Evolutionary conservation across 2,113 vertebrate species (phyloP).

Genomic region (Sinocyclocheilus maitianheensis): DNA sequence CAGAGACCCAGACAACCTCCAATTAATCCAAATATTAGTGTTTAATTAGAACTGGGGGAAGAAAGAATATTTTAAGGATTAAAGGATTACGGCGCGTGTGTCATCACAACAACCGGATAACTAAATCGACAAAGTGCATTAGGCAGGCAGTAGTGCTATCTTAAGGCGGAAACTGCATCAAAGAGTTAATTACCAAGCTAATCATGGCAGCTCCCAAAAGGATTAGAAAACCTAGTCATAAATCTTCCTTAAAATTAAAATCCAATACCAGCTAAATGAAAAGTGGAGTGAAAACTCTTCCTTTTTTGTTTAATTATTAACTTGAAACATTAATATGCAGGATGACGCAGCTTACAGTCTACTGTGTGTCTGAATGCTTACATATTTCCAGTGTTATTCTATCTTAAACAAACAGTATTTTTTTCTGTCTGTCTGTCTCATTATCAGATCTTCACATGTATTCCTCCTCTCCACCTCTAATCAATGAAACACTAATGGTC

Average conservation of each 20-base stretch:
- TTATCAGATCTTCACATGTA: constrained; percentile 27
- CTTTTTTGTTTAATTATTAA: constrained; percentile 39
- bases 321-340: constrained; percentile 13
- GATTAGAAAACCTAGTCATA: constrained; percentile 56
- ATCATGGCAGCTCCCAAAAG: constrained; percentile 54
- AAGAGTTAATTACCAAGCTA: constrained; percentile 62
- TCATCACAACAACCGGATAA: constrained; percentile 57
- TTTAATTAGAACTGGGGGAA: constrained; percentile 58
- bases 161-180: constrained; percentile 50
- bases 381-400: background rate
- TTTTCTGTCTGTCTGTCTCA: background rate
- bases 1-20: constrained; percentile 37
- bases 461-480: background rate
- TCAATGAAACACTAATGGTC: constrained; percentile 29
- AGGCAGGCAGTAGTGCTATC: constrained; percentile 41
- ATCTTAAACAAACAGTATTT: background rate
- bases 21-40: constrained; percentile 58
- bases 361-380: background rate
- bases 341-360: background rate
- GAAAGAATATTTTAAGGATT: constrained; percentile 58
- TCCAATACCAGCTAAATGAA: constrained; percentile 55
- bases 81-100: constrained; percentile 56
- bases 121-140: constrained; percentile 48
- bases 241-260: constrained; percentile 54
- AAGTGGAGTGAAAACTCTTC: constrained; percentile 25